These are phyloP conservation scores for Microcebus jonahi DNA, from an alignment of 2,113 vertebrate genomes.

Conservation along the genomic window DNA sequence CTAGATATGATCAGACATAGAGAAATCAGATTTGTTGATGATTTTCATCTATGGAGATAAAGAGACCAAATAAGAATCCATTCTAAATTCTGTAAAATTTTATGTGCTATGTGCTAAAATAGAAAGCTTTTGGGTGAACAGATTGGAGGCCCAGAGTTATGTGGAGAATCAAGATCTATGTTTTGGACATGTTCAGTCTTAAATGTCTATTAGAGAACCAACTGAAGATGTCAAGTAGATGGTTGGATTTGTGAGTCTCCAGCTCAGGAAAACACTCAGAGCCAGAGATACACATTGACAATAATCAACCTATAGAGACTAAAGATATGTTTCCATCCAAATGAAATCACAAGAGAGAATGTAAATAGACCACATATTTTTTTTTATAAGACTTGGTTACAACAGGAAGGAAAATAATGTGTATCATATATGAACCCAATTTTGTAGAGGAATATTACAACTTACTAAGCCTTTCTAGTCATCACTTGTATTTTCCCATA, in stretches of 20 bases:
- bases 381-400: neutral
- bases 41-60: neutral
- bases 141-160: neutral
- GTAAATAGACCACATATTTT: neutral
- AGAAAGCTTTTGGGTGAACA: neutral
- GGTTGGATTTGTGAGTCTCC: neutral
- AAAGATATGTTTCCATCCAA: neutral
- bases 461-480: neutral
- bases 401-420: neutral
- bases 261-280: neutral
- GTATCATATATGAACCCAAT: neutral
- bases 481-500: neutral
- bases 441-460: neutral
- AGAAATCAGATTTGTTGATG: neutral
- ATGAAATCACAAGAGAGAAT: neutral
- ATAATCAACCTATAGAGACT: neutral
- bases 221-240: neutral
- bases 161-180: neutral
- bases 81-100: neutral
- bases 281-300: neutral
- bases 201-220: neutral
- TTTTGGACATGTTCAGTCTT: neutral
- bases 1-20: neutral
- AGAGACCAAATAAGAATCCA: neutral
- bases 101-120: neutral